Percentiles rank a stretch among this genome's conserved stretches.
Conservation (phyloP, 1,140 invertebrate species). For the Rhagoletis zephyria region DNA sequence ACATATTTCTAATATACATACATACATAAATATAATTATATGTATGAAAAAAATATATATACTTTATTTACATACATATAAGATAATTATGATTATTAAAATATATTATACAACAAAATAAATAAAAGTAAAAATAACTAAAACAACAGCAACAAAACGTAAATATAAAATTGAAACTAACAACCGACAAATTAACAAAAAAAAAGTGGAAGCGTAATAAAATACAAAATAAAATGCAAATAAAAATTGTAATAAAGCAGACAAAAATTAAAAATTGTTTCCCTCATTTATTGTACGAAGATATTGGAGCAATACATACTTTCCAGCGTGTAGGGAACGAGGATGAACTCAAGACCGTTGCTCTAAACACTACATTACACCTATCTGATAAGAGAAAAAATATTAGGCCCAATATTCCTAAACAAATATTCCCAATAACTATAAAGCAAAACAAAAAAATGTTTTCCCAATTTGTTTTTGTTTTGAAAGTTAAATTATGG, state of each 20-base stretch:
- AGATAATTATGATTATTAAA: slow-evolving; percentile 54
- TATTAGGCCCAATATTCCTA: too few relatives aligned
- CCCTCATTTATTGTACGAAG: not conserved
- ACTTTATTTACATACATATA: slow-evolving; percentile 51
- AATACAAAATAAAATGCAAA: not conserved
- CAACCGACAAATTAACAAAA: not conserved
- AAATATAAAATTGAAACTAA: slow-evolving; percentile 1
- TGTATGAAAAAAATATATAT: not conserved
- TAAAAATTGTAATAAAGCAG: slow-evolving; percentile 31
- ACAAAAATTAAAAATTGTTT: not conserved
- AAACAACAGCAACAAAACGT: slow-evolving; percentile 7
- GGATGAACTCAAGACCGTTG: too few relatives aligned
- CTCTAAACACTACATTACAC: too few relatives aligned
- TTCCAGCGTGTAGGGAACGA: not conserved
- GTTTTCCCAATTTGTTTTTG: too few relatives aligned
- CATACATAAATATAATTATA: not conserved
- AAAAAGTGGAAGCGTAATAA: not conserved
- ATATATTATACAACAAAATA: slow-evolving; percentile 51
- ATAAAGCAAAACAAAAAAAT: too few relatives aligned
- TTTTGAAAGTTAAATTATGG: too few relatives aligned
- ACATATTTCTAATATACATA: slow-evolving; percentile 53
- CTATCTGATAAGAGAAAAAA: too few relatives aligned
- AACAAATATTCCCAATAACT: too few relatives aligned
- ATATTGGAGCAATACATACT: not conserved
- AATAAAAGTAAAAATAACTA: slow-evolving; percentile 11